Evolutionary conservation across 2,888 invertebrate species (phyloP).

Genomic region (Diplazon laetatorius): DNA sequence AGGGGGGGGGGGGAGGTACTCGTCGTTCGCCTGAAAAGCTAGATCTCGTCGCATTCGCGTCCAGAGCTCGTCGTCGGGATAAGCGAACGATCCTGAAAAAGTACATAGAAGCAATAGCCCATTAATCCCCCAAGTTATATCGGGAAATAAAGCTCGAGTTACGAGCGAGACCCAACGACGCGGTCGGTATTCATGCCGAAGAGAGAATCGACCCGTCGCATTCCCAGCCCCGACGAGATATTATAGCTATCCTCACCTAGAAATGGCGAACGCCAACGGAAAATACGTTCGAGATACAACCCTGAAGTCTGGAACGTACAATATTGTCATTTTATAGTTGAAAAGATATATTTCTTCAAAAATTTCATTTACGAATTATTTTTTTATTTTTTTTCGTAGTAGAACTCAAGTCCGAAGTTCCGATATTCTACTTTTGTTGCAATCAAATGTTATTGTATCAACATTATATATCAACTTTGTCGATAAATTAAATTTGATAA

Average conservation of each 20-base stretch:
- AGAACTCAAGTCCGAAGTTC: too few relatives aligned
- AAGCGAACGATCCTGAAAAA: constrained; percentile 65
- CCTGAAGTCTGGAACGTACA: not conserved
- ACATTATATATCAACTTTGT: too few relatives aligned
- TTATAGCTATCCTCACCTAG: constrained; percentile 19
- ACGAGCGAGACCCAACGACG: constrained; percentile 68
- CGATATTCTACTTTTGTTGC: not conserved
- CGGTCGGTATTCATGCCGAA: constrained; percentile 44
- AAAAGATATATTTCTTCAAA: not conserved
- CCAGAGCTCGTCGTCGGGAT: constrained; percentile 38
- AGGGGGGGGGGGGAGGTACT: not conserved
- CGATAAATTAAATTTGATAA: too few relatives aligned
- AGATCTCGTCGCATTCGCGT: constrained; percentile 34
- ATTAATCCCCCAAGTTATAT: constrained; percentile 77
- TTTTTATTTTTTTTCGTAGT: not conserved
- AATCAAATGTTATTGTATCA: not conserved
- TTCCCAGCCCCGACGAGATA: constrained; percentile 31
- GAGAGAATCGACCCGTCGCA: constrained; percentile 55
- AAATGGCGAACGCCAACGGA: not conserved
- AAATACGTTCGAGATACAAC: not conserved
- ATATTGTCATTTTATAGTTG: not conserved
- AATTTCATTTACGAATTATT: too few relatives aligned
- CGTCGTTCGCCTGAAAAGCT: not conserved
- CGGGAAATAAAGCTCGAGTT: constrained; percentile 76
- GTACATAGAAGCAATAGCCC: constrained; percentile 73